Evolutionary conservation across 2,888 invertebrate genomes (phyloP), one percentile per base, ranked within the genome.

Genomic region (Baronia brevicornis): DNA sequence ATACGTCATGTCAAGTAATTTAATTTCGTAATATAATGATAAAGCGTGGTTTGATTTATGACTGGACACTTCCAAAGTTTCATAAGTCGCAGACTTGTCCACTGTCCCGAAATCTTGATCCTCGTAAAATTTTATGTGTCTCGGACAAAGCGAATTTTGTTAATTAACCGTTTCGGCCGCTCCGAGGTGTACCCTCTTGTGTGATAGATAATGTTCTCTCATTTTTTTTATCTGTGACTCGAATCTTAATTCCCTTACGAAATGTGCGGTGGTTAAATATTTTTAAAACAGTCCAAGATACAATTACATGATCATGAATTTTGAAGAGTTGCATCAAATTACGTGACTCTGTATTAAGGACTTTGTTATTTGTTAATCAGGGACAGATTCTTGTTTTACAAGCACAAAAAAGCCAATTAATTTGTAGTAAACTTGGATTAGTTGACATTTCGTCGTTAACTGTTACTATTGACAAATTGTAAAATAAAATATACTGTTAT

Each of bases 51-150:
- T n/a, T n/a, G 17, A 17, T 17, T 17, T 5, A 10, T 15, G 23
- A 22, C 18, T 18, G 3, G 43, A 24, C 52, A 29, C 46, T 41
- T 67, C 64, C 44, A 64, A 46, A 3, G 2, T 6, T 26, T n/a
- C 10, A 4, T 28, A 48, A 12, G 39, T 62, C 62, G 13, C 4
- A 15, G 49, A 28, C 48, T 36, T 53, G 46, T 54, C 63, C 60
- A 58, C 58, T 51, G 56, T 54, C 43, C 59, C 42, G 60, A 58
- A 64, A 82, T 82, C 82, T 79, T 74, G 80, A 80, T 79, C 62
- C 72, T 80, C 80, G 63, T 82, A 82, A 82, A 82, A 82, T 80
- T 80, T 82, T 80, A 82, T 80, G 80, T 73, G 70, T 69, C 66
- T 68, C 69, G 74, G 68, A 82, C 79, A 79, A 82, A 77, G 78